Conservation (phyloP, 35 echinoderm and acorn worm species). For the Lytechinus pictus region DNA sequence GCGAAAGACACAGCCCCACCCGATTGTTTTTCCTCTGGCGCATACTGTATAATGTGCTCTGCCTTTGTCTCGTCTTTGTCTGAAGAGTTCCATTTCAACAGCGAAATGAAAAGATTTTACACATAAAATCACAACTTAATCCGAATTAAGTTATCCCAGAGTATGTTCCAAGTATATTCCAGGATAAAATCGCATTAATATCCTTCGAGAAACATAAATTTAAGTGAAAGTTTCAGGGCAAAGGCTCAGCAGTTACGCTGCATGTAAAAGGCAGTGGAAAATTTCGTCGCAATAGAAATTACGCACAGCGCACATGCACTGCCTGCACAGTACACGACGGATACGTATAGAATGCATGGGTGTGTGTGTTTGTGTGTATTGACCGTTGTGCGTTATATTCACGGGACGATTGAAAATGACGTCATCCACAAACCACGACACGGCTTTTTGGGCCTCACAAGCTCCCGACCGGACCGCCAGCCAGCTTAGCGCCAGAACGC, state of each 20-base stretch:
- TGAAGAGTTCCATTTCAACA: constrained; percentile 37
- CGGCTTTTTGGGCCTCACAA: constrained; percentile 18
- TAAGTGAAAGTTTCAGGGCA: constrained; percentile 9
- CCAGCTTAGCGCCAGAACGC: constrained; percentile 33
- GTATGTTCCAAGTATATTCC: constrained; percentile 56
- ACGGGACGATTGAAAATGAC: constrained; percentile 19
- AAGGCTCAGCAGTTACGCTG: constrained; percentile 32
- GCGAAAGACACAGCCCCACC: constrained; percentile 19
- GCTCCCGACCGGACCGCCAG: constrained; percentile 48
- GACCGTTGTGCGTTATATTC: neutral
- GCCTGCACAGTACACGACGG: too few species aligned
- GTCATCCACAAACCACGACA: constrained; percentile 48
- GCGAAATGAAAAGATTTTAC: constrained; percentile 33
- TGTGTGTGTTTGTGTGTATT: neutral
- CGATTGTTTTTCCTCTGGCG: constrained; percentile 46
- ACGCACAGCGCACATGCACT: neutral
- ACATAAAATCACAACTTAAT: constrained; percentile 45
- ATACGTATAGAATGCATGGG: neutral
- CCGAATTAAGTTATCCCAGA: constrained; percentile 51
- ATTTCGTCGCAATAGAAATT: constrained; percentile 33
- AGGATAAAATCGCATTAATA: constrained; percentile 55
- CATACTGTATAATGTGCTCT: neutral
- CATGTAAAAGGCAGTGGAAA: neutral
- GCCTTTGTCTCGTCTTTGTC: constrained; percentile 40
- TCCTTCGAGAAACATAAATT: constrained; percentile 45